Base-by-base conservation (phyloP, 2,888 invertebrate genomes). In the Salpingus planirostris region DNA sequence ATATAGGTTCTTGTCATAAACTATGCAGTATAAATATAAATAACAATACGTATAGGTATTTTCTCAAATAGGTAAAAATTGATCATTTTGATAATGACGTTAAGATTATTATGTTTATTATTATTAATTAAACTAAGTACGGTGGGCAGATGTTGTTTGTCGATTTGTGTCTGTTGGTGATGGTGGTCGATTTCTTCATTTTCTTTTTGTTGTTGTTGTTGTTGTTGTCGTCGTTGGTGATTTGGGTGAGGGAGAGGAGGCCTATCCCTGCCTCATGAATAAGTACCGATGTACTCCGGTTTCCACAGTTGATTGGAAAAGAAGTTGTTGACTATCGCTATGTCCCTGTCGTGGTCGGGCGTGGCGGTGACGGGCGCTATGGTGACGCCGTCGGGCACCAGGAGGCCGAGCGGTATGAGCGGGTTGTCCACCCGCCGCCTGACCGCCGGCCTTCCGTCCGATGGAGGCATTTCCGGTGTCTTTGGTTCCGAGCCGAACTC, bases 301-400 rank as follows among this genome's bases (percentile, higher is more conserved):
- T 70, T 70, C 71, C 71, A 71, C 27, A 71, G 56, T 45, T 71
- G 71, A 52, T 71, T 69, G 26, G 63, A 63, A 52, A 71, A 71
- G 50, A 71, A 71, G 44, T 68, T 68, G 47, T 69, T 66, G 23
- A 71, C 69, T 46, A 70, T 64, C 28, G 66, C 67, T 26, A 70
- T 65, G 43, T 69, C 69, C 42, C 67, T 57, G 49, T 67, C 66
- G 47, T 62, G 66, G 46, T 66, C 67, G n/a, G 63, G 57, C 3
- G 56, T 60, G 4, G 60, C 60, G 15, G 57, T 63, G 3, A 67
- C 64, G 10, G 67, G 65, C 26, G 64, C 61, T 38, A 67, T 67
- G 36, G 66, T 66, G 22, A 67, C 64, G 24, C 66, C 65, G 27
- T 66, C 66, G 13, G 67, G 67, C 39, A 67, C 48, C 30, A 65